These are phyloP conservation scores for Syngnathus floridae DNA, from an alignment of 2,113 vertebrate genomes.

Conservation along the genomic window DNA sequence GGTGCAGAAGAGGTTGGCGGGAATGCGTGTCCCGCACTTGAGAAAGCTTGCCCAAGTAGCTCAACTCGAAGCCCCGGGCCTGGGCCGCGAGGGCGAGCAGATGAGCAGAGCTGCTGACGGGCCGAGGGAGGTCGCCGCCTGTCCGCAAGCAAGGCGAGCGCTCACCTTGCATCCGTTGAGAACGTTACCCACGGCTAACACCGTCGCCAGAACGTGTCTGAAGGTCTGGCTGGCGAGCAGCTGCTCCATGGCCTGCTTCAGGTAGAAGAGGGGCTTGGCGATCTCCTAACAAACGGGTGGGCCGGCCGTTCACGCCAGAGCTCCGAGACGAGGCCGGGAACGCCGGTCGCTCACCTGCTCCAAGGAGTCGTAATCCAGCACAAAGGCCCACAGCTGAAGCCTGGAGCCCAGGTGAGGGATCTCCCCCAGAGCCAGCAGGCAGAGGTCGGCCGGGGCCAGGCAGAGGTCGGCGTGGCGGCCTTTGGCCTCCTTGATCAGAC, in stretches of 20 bases:
- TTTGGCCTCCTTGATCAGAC: slow-evolving; percentile 63
- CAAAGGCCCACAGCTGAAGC: slow-evolving; percentile 73
- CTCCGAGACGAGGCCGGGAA: neutral
- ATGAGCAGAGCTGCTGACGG: no score
- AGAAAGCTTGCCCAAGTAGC: slow-evolving; percentile 73
- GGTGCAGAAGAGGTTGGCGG: slow-evolving; percentile 69
- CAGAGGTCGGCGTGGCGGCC: slow-evolving; percentile 36
- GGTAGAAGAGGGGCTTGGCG: slow-evolving; percentile 73
- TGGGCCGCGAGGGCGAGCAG: slow-evolving; percentile 9
- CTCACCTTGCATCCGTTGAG: slow-evolving; percentile 72
- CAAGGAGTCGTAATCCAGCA: slow-evolving; percentile 70
- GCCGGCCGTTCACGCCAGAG: no score
- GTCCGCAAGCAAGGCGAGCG: neutral
- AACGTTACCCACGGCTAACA: slow-evolving; percentile 74
- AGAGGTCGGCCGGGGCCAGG: slow-evolving; percentile 67
- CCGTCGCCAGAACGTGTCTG: slow-evolving; percentile 68
- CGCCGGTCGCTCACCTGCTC: slow-evolving; percentile 58
- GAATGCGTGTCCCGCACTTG: slow-evolving; percentile 71
- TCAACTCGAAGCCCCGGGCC: slow-evolving; percentile 75
- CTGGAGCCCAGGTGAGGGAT: slow-evolving; percentile 61
- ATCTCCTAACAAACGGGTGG: slow-evolving; percentile 59
- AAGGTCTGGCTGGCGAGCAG: slow-evolving; percentile 70
- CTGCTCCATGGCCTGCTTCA: slow-evolving; percentile 75
- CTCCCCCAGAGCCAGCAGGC: slow-evolving; percentile 64
- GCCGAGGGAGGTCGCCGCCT: no score